Evolutionary conservation across 35 echinoderm and acorn worm species (phyloP).

Genomic region (Heliocidaris tuberculata): DNA sequence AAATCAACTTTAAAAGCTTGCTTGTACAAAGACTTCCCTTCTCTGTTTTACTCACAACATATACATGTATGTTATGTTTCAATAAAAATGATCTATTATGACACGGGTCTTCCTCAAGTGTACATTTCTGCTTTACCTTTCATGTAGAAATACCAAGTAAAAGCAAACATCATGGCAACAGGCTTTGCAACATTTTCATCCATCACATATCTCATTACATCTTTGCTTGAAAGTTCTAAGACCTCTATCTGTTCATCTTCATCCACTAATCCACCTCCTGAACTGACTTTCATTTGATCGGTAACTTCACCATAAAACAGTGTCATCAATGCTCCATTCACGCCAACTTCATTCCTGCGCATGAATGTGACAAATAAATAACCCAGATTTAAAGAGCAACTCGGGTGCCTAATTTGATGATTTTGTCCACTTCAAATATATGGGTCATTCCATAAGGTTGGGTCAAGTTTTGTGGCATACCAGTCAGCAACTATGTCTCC

Average conservation of each 20-base stretch:
- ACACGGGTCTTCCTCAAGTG: background rate
- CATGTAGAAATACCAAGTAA: slow-evolving; percentile 74
- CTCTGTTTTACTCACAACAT: no score
- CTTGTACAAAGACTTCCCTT: no score
- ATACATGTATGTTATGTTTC: background rate
- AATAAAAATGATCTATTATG: background rate
- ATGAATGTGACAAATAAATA: background rate
- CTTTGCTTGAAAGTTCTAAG: slow-evolving; percentile 54
- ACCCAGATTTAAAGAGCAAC: background rate
- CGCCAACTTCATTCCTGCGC: slow-evolving; percentile 65
- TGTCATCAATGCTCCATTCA: slow-evolving; percentile 62
- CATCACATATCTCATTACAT: slow-evolving; percentile 48
- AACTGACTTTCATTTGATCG: slow-evolving; percentile 64
- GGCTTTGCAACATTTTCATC: slow-evolving; percentile 72
- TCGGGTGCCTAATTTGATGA: background rate
- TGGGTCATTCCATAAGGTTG: no score
- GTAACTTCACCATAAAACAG: slow-evolving; percentile 82
- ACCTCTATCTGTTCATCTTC: slow-evolving; percentile 79
- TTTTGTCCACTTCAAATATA: no score
- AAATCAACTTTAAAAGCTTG: no score
- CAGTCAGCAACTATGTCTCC: no score
- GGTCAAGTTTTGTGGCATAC: no score
- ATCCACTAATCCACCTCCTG: slow-evolving; percentile 69
- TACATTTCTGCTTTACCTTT: background rate
- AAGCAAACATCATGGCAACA: slow-evolving; percentile 66